These are phyloP conservation scores for Daptonema setosum DNA, from an alignment of 2,888 invertebrate species.

Conservation along the genomic window DNA sequence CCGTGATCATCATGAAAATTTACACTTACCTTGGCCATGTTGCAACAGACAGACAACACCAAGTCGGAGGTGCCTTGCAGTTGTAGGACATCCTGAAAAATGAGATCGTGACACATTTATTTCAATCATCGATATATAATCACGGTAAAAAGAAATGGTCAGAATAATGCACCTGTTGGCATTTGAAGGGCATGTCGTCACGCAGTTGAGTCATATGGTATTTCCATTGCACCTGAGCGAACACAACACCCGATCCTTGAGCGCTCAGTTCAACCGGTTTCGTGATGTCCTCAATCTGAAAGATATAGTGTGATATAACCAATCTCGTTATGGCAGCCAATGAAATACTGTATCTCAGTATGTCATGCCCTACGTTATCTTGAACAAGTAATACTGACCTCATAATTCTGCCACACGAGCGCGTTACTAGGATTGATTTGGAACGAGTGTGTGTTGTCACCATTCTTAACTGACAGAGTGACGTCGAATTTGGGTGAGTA, in stretches of 20 bases:
- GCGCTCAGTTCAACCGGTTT: constrained; percentile 45
- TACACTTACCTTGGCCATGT: too few relatives aligned
- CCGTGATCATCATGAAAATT: too few relatives aligned
- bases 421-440: constrained; percentile 16
- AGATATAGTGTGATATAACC: neutral
- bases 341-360: too few relatives aligned
- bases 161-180: constrained; percentile 7
- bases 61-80: neutral
- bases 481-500: constrained; percentile 34
- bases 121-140: neutral
- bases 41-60: neutral
- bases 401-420: constrained; percentile 56
- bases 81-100: neutral
- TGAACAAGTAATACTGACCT: constrained; percentile 35
- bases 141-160: neutral
- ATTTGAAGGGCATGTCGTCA: constrained; percentile 22
- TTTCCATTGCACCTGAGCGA: constrained; percentile 43
- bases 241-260: constrained; percentile 50
- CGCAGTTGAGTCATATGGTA: constrained; percentile 46
- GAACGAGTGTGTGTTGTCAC: constrained; percentile 27
- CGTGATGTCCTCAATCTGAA: constrained; percentile 15
- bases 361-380: too few relatives aligned
- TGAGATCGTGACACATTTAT: too few relatives aligned
- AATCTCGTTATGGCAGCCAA: too few relatives aligned
- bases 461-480: constrained; percentile 36